Percentiles rank a stretch among this genome's conserved stretches.
Evolutionary conservation across 1,140 invertebrate species (phyloP).

Genomic region (Oscheius sp.): DNA sequence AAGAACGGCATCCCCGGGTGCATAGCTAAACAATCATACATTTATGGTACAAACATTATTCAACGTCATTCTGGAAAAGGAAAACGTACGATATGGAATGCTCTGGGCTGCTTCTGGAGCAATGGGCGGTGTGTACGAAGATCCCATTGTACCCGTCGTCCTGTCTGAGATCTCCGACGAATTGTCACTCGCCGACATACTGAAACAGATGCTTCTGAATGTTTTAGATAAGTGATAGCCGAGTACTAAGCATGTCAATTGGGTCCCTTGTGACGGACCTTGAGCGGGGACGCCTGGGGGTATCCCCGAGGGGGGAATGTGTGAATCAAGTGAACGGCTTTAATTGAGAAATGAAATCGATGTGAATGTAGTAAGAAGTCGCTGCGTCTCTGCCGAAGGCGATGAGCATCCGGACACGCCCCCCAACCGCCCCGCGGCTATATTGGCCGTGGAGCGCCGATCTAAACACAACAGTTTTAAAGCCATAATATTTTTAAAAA

Average conservation of each 20-base stretch:
- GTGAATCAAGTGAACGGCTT: neutral
- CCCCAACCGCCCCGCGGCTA: neutral
- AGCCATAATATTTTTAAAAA: too few species aligned
- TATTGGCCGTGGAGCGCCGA: slow-evolving; percentile 1
- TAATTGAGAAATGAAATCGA: slow-evolving; percentile 11
- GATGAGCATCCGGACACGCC: neutral
- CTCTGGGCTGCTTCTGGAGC: neutral
- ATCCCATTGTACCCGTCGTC: neutral
- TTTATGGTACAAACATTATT: too few species aligned
- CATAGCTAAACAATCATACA: slow-evolving; percentile 32
- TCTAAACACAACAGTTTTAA: too few species aligned
- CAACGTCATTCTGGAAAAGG: too few species aligned
- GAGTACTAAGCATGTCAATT: neutral
- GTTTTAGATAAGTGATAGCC: neutral
- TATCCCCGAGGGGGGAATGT: too few species aligned
- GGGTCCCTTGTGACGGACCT: too few species aligned
- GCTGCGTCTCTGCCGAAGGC: slow-evolving; percentile 1
- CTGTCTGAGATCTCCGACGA: neutral
- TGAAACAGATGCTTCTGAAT: neutral
- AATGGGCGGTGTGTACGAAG: neutral
- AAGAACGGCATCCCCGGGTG: slow-evolving; percentile 48
- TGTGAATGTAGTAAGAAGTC: neutral
- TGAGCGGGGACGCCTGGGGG: too few species aligned
- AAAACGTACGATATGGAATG: neutral
- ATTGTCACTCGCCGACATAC: neutral